Percentiles rank a stretch among this genome's conserved stretches.
These are phyloP conservation scores for Drosophila murphyi DNA, from an alignment of 1,140 invertebrate genomes.

Conservation along the genomic window DNA sequence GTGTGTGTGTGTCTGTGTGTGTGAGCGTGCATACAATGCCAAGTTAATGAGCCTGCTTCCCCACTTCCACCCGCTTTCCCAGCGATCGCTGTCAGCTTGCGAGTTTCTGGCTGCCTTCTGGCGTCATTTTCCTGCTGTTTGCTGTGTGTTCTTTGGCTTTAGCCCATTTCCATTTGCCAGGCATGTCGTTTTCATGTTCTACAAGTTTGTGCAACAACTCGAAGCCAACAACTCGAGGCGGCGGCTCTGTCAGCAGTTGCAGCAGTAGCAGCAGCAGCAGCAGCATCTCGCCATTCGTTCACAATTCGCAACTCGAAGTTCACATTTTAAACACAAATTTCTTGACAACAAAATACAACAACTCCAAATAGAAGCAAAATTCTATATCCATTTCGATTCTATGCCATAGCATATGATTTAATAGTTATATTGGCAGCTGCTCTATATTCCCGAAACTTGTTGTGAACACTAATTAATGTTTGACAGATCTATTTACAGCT, in stretches of 20 bases:
- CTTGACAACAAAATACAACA: slow-evolving; percentile 17
- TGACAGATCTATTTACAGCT: too few relatives aligned
- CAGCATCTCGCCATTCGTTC: background rate
- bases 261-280: background rate
- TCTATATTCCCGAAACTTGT: too few relatives aligned
- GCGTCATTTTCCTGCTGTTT: slow-evolving; percentile 14
- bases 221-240: slow-evolving; percentile 47
- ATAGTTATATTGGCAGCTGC: background rate
- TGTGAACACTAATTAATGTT: too few relatives aligned
- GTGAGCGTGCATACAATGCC: slow-evolving; percentile 51
- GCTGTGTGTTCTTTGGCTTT: slow-evolving; percentile 35
- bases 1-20: slow-evolving; percentile 3
- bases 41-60: slow-evolving; percentile 47
- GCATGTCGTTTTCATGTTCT: slow-evolving; percentile 50
- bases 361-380: background rate
- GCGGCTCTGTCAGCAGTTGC: background rate
- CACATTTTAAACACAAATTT: slow-evolving; percentile 42
- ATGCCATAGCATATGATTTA: background rate
- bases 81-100: background rate
- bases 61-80: background rate
- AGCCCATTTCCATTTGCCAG: slow-evolving; percentile 43
- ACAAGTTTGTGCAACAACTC: slow-evolving; percentile 55
- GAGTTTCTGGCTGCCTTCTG: slow-evolving; percentile 23
- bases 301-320: slow-evolving; percentile 37
- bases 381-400: background rate